These are phyloP conservation scores for Sthenelais limicola DNA, from an alignment of 2,888 invertebrate genomes.

Conservation along the genomic window DNA sequence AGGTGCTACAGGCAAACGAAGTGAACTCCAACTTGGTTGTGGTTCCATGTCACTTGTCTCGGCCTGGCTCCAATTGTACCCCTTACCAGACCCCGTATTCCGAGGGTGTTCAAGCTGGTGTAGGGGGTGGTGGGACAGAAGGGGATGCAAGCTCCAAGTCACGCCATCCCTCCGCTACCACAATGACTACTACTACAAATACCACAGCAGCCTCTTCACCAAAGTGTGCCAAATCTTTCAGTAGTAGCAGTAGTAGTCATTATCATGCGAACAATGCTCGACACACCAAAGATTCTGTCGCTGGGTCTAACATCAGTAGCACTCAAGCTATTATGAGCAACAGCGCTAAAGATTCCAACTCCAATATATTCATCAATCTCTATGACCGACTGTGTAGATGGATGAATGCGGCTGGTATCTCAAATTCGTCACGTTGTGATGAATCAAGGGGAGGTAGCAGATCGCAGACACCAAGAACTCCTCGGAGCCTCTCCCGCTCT, in stretches of 20 bases:
- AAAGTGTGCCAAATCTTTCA: slow-evolving; percentile 33
- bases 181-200: slow-evolving; percentile 20
- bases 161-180: not conserved
- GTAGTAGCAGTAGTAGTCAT: not conserved
- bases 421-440: no score
- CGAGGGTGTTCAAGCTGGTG: not conserved
- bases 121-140: not conserved
- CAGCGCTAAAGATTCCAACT: slow-evolving; percentile 45
- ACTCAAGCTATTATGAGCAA: no score
- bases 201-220: slow-evolving; percentile 24
- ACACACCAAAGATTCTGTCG: not conserved
- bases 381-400: slow-evolving; percentile 52
- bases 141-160: not conserved
- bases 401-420: slow-evolving; percentile 42
- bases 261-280: not conserved
- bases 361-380: slow-evolving; percentile 49
- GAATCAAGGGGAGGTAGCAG: slow-evolving; percentile 2
- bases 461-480: slow-evolving; percentile 24
- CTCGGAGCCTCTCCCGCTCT: slow-evolving; percentile 30
- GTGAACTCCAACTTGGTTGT: slow-evolving; percentile 54
- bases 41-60: slow-evolving; percentile 40
- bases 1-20: slow-evolving; percentile 63
- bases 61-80: not conserved
- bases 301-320: not conserved
- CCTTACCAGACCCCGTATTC: not conserved